Evolutionary conservation across 2,888 invertebrate species (phyloP).

Genomic region (Ophion ellenae): DNA sequence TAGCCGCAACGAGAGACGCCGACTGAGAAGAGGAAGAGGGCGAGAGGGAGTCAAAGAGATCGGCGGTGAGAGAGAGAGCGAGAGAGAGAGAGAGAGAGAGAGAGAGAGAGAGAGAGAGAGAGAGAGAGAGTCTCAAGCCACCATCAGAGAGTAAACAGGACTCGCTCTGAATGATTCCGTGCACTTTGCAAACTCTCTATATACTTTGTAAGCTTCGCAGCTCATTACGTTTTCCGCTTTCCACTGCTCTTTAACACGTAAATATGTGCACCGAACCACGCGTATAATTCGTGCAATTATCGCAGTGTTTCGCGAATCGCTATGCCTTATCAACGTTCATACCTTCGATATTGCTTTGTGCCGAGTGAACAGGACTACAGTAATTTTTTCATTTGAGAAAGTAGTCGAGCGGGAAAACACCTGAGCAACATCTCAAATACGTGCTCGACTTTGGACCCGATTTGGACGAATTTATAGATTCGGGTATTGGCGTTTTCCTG

Average conservation of each 20-base stretch:
- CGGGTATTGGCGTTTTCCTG: no score
- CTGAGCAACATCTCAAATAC: no score
- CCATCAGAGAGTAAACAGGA: conserved; percentile 49
- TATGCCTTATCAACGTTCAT: no score
- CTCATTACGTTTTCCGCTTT: conserved; percentile 37
- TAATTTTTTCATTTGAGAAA: no score
- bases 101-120: conserved; percentile 30
- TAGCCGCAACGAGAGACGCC: conserved; percentile 47
- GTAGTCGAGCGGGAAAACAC: no score
- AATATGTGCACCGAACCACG: neutral
- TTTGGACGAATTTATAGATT: no score
- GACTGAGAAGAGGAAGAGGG: conserved; percentile 18
- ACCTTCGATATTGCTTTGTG: neutral
- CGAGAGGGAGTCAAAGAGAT: no score
- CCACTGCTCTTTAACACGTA: conserved; percentile 30
- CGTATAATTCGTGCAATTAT: conserved; percentile 1
- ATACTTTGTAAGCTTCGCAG: conserved; percentile 17
- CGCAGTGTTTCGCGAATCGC: neutral
- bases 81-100: neutral
- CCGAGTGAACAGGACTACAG: no score
- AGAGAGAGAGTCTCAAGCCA: conserved; percentile 18
- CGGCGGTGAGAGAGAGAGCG: no score
- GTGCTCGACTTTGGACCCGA: no score
- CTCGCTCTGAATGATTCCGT: conserved; percentile 54
- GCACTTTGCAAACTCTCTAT: conserved; percentile 21